These are phyloP conservation scores for Drepanosiphum platanoidis DNA, from an alignment of 2,888 invertebrate genomes.

Conservation along the genomic window DNA sequence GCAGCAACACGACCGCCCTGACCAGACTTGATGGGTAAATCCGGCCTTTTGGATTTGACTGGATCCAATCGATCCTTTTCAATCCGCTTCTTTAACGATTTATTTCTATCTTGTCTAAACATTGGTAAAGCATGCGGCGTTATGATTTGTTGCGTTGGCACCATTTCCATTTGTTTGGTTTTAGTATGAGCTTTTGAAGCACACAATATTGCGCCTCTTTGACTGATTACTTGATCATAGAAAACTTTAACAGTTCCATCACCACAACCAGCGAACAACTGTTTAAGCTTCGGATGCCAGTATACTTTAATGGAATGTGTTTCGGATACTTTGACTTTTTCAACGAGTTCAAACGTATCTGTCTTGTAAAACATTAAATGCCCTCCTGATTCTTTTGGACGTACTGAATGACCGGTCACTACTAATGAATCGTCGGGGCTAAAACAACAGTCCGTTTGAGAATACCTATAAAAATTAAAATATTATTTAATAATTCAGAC, in stretches of 20 bases:
- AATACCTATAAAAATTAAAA: constrained; percentile 62
- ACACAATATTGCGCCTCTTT: constrained; percentile 91
- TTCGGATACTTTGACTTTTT: constrained; percentile 79
- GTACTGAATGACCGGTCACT: constrained; percentile 85
- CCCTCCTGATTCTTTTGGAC: constrained; percentile 74
- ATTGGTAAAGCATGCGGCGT: constrained; percentile 96
- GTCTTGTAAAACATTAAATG: constrained; percentile 82
- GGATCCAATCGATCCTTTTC: constrained; percentile 91
- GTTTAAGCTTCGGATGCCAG: constrained; percentile 99
- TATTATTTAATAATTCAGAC: neutral
- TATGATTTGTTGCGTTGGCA: constrained; percentile 91
- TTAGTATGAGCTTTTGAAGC: constrained; percentile 83
- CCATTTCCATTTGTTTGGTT: constrained; percentile 84
- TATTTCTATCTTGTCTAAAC: constrained; percentile 90
- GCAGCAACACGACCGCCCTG: constrained; percentile 91
- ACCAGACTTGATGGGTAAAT: constrained; percentile 86
- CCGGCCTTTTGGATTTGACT: constrained; percentile 82
- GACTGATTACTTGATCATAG: constrained; percentile 87
- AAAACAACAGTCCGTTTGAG: constrained; percentile 75
- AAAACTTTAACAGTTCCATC: constrained; percentile 90
- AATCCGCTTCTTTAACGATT: constrained; percentile 88
- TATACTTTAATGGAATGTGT: constrained; percentile 87
- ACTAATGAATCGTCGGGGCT: constrained; percentile 93
- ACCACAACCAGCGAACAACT: constrained; percentile 91
- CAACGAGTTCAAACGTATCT: constrained; percentile 78